Evolutionary conservation across 2,797 vertebrate genomes (phyloP).

Genomic region (Rhynchonycteris naso): DNA sequence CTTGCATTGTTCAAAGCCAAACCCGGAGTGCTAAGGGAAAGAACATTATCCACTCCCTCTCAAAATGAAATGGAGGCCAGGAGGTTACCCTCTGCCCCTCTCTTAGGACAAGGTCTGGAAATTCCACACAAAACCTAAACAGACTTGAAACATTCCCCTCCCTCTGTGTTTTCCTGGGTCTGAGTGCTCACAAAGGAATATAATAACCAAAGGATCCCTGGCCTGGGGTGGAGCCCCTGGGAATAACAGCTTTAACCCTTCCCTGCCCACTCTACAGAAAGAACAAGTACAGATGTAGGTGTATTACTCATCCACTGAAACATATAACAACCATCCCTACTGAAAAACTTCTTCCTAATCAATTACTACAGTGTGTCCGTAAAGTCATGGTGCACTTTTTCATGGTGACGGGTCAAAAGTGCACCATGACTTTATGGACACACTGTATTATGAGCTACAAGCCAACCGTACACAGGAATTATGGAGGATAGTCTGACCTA

Average conservation of each 20-base stretch:
- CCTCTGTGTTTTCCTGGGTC: neutral
- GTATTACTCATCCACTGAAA: neutral
- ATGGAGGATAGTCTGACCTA: neutral
- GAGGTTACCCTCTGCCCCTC: neutral
- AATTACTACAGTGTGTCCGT: too few species aligned
- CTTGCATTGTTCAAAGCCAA: neutral
- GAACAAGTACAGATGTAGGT: neutral
- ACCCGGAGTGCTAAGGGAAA: neutral
- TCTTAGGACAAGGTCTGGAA: neutral
- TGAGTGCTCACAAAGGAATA: neutral
- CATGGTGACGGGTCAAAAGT: too few species aligned
- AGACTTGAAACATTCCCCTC: neutral
- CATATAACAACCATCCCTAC: neutral
- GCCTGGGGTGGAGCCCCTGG: neutral
- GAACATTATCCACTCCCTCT: neutral
- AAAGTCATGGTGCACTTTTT: too few species aligned
- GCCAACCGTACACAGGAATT: neutral
- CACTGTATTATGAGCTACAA: neutral
- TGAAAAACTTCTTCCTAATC: neutral
- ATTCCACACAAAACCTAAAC: constrained; percentile 1
- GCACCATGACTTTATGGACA: too few species aligned
- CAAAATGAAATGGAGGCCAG: neutral
- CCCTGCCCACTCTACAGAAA: neutral
- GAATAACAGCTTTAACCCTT: neutral
- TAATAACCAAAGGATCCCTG: neutral